Evolutionary conservation across 2,888 invertebrate genomes (phyloP).

Genomic region (Chelonus formosanus): DNA sequence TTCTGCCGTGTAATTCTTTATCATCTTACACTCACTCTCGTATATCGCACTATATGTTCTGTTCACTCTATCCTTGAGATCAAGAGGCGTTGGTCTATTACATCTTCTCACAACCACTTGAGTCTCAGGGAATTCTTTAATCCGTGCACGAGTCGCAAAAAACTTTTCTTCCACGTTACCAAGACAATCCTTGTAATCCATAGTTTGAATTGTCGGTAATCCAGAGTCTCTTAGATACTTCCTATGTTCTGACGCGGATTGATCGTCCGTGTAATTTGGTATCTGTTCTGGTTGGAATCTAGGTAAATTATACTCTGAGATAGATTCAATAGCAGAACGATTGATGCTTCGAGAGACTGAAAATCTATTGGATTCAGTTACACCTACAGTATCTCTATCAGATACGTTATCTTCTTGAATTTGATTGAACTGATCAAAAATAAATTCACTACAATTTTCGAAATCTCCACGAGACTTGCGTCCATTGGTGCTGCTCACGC

Average conservation of each 20-base stretch:
- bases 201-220: constrained; percentile 29
- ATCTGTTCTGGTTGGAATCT: not conserved
- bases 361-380: constrained; percentile 13
- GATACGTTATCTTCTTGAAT: not conserved
- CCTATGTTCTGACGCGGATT: not conserved
- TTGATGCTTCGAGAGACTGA: constrained; percentile 8
- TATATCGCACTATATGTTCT: constrained; percentile 43
- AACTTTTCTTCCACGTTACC: constrained; percentile 29
- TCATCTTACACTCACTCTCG: constrained; percentile 42
- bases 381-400: not conserved
- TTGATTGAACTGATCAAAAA: not conserved
- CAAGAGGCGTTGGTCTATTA: constrained; percentile 45
- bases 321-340: not conserved
- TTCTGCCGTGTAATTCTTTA: constrained; percentile 46
- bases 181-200: constrained; percentile 17
- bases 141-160: constrained; percentile 41
- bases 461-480: constrained; percentile 52
- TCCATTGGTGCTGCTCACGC: constrained; percentile 54
- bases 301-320: constrained; percentile 17
- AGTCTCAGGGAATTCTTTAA: constrained; percentile 39
- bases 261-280: constrained; percentile 19
- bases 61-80: constrained; percentile 43
- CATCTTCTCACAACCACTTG: constrained; percentile 27
- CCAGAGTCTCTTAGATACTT: constrained; percentile 14
- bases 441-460: constrained; percentile 50